Evolutionary conservation across 2,888 invertebrate species (phyloP).

Genomic region (Notocelia uddmanniana): DNA sequence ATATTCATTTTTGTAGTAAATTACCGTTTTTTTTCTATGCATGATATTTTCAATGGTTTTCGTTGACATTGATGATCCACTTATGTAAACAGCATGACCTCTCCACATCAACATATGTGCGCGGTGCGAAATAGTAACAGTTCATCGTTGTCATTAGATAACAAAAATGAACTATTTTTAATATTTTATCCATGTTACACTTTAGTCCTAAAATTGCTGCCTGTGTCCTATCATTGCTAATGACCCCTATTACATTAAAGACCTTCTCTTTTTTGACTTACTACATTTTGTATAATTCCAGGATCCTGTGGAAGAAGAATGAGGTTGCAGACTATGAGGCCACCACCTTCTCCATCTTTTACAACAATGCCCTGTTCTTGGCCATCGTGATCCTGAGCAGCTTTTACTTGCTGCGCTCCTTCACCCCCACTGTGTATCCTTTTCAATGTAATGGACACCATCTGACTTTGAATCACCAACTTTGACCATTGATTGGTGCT

Average conservation of each 20-base stretch:
- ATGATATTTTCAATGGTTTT: no score
- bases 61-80: no score
- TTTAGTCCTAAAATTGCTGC: no score
- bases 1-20: no score
- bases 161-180: no score
- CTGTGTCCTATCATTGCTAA: background rate
- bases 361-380: constrained; percentile 98
- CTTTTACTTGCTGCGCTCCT: constrained; percentile 96
- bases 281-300: constrained; percentile 57
- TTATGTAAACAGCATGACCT: no score
- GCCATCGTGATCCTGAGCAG: constrained; percentile 96
- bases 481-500: background rate
- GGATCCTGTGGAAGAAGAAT: constrained; percentile 99
- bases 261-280: constrained; percentile 6
- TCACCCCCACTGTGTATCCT: constrained; percentile 95
- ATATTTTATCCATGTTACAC: no score
- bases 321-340: constrained; percentile 99
- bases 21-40: no score
- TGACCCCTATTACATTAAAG: constrained; percentile 40
- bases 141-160: no score
- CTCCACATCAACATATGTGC: no score
- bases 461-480: background rate
- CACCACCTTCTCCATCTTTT: constrained; percentile 99
- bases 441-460: constrained; percentile 58
- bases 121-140: no score